phyloP scores from a whole-genome alignment of 2,113 vertebrate genomes.

The Chaenocephalus aceratus region DNA sequence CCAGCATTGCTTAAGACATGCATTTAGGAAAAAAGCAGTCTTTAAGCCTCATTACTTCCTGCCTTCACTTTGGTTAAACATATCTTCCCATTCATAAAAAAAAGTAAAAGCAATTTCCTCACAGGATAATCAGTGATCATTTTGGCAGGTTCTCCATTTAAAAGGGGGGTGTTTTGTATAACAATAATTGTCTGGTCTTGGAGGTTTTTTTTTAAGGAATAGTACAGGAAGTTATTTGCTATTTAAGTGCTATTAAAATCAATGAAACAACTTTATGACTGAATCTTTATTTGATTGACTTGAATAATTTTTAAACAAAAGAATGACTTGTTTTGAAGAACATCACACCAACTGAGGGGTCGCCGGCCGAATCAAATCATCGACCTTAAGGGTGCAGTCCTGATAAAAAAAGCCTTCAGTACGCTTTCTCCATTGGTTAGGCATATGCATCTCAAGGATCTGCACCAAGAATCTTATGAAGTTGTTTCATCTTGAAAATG shows the following conservation, averaged over 20 bases:
- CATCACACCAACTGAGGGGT: no score
- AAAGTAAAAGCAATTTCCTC: slow-evolving; percentile 39
- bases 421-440: not conserved
- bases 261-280: no score
- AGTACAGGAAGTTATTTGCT: no score
- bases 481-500: slow-evolving; percentile 29
- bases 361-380: no score
- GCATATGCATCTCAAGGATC: slow-evolving; percentile 8
- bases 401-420: not conserved
- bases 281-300: no score
- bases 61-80: slow-evolving; percentile 30
- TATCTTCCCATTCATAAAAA: slow-evolving; percentile 33
- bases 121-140: slow-evolving; percentile 32
- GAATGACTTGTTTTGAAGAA: no score
- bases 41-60: slow-evolving; percentile 32
- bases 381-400: no score
- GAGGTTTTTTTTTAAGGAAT: no score
- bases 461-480: slow-evolving; percentile 24
- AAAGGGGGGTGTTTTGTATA: not conserved
- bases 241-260: no score
- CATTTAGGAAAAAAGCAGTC: not conserved
- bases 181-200: not conserved
- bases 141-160: slow-evolving; percentile 12
- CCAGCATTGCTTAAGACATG: not conserved
- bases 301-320: no score